Base-by-base conservation (phyloP, 2,888 invertebrate genomes). In the Heteromurus nitidus region DNA sequence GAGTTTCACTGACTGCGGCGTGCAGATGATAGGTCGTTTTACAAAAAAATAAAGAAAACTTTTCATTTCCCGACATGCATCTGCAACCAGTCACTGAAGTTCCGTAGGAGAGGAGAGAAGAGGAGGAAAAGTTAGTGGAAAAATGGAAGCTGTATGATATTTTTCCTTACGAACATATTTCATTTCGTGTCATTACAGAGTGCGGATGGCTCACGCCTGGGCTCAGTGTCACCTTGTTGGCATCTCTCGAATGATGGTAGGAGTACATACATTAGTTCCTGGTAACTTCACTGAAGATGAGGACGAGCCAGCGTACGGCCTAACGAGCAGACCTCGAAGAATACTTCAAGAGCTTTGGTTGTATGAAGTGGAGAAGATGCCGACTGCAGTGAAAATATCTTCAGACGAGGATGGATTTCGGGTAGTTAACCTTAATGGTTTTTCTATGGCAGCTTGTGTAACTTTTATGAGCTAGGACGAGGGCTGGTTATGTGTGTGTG, bases 331-430 rank as follows among this genome's bases (percentile, higher is more conserved):
- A 53, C 85, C 85, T 26, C 72, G 79, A n/a, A 50, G 85, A 31
- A 85, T 85, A 58, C 75, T 85, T 18, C 85, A 85, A 74, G 85
- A 85, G 69, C 67, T 85, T 50, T 85, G 85, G 85, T 65, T 85
- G 3, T 85, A 85, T 31, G 85, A 85, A 80, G 85, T 85, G 11
- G 85, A 85, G 60, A 85, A 83, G 58, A 85, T 85, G 85, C 85
- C 85, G 20, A 82, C 79, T 72, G 85, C 85, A 30, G 85, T 85
- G 42, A 85, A 82, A 76, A 85, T 85, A 36, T 82, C 85, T 13
- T 75, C 80, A 26, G 85, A 85, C 47, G 83, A 85, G 67, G 85
- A 85, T 73, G 82, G 82, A 69, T 85, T 85, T 60, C 69, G 80
- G 80, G 84, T 84, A 82, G 67, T 69, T 70, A 70, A 55, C 64